Percentiles rank a stretch among this genome's conserved stretches.
Evolutionary conservation across 37 sponge, comb jelly and placozoan genomes (phyloP).

Genomic region (Diacarnus erythraeanus): DNA sequence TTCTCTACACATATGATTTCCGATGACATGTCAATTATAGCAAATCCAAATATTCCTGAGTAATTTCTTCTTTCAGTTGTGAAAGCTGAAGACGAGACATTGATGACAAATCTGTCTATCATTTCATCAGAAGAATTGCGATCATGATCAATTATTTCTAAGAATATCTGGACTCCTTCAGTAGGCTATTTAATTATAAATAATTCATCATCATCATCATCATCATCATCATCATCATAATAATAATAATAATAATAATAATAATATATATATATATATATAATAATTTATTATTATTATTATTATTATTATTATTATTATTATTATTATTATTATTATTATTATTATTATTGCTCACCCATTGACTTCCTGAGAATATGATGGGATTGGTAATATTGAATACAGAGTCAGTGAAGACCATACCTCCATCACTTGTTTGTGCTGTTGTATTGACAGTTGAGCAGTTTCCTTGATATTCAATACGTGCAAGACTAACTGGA

Average conservation of each 20-base stretch:
- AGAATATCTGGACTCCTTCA: not conserved
- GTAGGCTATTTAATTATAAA: not conserved
- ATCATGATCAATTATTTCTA: not conserved
- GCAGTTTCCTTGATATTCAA: not conserved
- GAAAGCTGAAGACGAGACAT: not conserved
- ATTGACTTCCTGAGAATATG: not conserved
- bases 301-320: no score
- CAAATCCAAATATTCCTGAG: slow-evolving; percentile 13
- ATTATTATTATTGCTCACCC: not conserved
- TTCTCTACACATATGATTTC: not conserved
- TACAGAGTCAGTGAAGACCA: not conserved
- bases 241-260: no score
- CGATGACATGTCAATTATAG: not conserved
- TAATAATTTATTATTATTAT: no score
- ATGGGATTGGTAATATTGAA: not conserved
- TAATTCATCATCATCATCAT: no score
- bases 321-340: no score
- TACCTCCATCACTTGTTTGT: not conserved
- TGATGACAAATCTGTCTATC: slow-evolving; percentile 17
- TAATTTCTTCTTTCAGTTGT: not conserved
- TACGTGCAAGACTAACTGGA: not conserved
- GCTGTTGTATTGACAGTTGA: not conserved
- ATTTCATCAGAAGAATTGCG: not conserved
- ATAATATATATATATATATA: no score
- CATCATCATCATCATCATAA: no score